Base-by-base conservation (phyloP, 2,888 invertebrate species). In the Plemyria rubiginata region DNA sequence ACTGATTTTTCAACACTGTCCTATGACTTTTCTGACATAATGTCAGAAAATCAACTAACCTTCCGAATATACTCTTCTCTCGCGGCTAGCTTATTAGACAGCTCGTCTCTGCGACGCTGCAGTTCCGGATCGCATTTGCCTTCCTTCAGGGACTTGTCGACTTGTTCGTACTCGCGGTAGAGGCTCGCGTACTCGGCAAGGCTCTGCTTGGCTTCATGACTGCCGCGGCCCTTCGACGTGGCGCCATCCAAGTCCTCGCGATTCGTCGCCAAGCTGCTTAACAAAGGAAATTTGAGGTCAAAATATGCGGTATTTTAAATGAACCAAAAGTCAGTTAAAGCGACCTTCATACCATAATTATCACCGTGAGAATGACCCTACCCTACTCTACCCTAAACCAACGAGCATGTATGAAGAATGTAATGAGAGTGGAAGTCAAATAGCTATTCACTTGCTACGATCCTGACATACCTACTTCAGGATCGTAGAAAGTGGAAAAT, bases 171-270 rank as follows among this genome's bases (percentile, higher is more conserved):
- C 68, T 90, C 85, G 9, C 84, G 80, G 70, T 87, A 90, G 5
- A 90, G 62, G 41, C 70, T 78, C 0, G 89, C 85, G 67, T 90
- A 92, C 71, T 88, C 89, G 0, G 83, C 80, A 1, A 91, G 79
- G 46, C 82, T 84, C 66, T 85, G 85, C 67, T 85, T 88, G 1
- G 86, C 86, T 43, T 83, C 85, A 13, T 85, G 82, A 43, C 75
- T 79, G 3, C 78, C 77, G 7, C 68, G 80, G 0, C 83, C 85
- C 59, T 89, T 89, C 0, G 88, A 88, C 4, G 85, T 86, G 5
- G 87, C 84, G 1, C 78, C 82, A 51, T 88, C 88, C 15, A 78
- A 69, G 59, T 88, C 89, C 5, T 85, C 88, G 0, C 78, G 82
- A 52, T 82, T 81, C 13, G 78, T 83, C 40, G 81, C 72, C 45